Evolutionary conservation across 2,888 invertebrate species (phyloP).

Genomic region (Cheilosia vernalis): DNA sequence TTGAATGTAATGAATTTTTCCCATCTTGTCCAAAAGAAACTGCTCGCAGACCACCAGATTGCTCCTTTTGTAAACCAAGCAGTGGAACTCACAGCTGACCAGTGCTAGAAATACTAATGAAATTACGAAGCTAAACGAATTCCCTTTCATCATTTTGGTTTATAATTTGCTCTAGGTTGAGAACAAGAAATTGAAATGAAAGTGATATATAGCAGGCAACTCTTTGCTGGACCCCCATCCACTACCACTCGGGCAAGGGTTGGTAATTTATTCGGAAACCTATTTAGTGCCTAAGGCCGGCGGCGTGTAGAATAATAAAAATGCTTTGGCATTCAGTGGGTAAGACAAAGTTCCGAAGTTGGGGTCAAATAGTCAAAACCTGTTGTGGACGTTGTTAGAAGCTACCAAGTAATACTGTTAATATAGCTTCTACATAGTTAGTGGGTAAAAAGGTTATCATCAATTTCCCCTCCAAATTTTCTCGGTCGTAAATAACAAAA

Average conservation of each 20-base stretch:
- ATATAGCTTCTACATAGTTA: no score
- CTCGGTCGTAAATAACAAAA: no score
- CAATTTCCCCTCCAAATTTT: no score
- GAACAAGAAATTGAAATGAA: conserved; percentile 29
- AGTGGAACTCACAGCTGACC: conserved; percentile 78
- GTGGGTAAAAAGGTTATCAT: no score
- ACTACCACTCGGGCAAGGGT: background rate
- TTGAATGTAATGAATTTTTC: conserved; percentile 79
- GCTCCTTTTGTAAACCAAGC: conserved; percentile 78
- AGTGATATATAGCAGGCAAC: background rate
- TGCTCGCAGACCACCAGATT: conserved; percentile 78
- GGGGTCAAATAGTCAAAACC: no score
- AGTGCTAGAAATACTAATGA: conserved; percentile 36
- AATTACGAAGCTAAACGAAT: conserved; percentile 46
- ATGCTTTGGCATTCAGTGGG: no score
- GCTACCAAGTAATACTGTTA: no score
- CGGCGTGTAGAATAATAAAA: no score
- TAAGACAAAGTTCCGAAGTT: no score
- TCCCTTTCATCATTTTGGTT: conserved; percentile 44
- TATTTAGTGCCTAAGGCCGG: background rate
- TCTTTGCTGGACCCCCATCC: conserved; percentile 22
- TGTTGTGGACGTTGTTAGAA: no score
- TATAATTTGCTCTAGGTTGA: background rate
- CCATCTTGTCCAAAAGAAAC: conserved; percentile 78
- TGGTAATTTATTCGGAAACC: conserved; percentile 50